Evolutionary conservation across 1,140 invertebrate genomes (phyloP), one percentile per base, ranked within the genome.

Genomic region (Macrobrachium rosenbergii): DNA sequence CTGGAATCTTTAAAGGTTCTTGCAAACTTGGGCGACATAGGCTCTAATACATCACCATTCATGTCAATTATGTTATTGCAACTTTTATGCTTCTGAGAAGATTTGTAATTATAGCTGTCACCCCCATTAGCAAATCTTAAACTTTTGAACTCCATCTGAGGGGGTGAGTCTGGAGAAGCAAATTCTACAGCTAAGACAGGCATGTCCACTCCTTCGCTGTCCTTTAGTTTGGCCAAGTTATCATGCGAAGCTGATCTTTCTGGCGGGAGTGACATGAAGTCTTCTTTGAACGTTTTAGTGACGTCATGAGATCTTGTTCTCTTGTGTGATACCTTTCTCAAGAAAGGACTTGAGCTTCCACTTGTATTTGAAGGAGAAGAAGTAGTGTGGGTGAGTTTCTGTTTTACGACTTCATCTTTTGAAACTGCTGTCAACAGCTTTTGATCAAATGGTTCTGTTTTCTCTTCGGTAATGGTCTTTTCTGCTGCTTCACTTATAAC

Each of bases 261-360:
- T 28, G 79, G 79, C 6, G 23, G 23, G 43, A 81, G 79, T 5
- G 23, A 21, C 23, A 63, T 7, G 5, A 67, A n/a, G 5, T 81
- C 79, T 16, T 62, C 28, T 14, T 45, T 64, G 60, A 81, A 81
- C 14, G 60, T 81, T 19, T 64, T 81, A 5, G 62, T 81, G n/a
- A 64, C 79, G 12, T 81, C 79, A n/a, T 81, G 62, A 37, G 79
- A 81, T 37, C 79, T 62, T n/a, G 79, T 64, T 37, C 79, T 59
- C 37, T 81, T 81, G 62, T 81, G 79, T n/a, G 59, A 64, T 6
- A 37, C 79, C 28, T 64, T 81, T 43, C 79, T 62, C 14, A 16
- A 14, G n/a, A 72, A 72, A n/a, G 52, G 52, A 12, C 52, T 52
- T 0, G 52, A 10, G 52, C 52, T 52, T 8, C 52, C 52, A 12